Percentiles rank a stretch among this genome's conserved stretches.
These are phyloP conservation scores for Stercorarius parasiticus DNA, from an alignment of 2,113 vertebrate species.

Conservation along the genomic window DNA sequence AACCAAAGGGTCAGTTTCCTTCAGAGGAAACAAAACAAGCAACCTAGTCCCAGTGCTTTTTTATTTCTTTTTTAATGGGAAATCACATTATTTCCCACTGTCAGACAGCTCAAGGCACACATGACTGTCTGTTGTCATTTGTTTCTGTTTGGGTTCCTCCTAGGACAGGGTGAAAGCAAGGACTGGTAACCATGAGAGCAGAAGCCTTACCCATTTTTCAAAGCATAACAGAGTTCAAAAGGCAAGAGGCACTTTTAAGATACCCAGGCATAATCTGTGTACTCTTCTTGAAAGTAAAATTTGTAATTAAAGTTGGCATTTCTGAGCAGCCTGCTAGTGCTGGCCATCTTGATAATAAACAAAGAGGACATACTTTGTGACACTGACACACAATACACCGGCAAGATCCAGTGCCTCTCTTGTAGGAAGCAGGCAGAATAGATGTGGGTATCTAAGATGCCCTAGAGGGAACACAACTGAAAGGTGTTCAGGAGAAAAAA, in stretches of 20 bases:
- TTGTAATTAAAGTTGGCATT: constrained; percentile 31
- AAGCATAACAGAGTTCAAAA: background rate
- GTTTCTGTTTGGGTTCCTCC: background rate
- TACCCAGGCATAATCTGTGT: background rate
- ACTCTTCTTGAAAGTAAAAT: background rate
- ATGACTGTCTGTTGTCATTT: background rate
- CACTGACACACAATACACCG: background rate
- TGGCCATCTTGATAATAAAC: background rate
- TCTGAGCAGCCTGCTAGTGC: constrained; percentile 21
- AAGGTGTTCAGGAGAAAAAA: background rate
- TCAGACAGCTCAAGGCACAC: background rate
- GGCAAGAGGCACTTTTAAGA: background rate
- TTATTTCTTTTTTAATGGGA: background rate
- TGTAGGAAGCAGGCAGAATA: background rate
- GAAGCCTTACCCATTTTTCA: background rate
- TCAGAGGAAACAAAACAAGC: background rate
- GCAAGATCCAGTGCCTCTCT: background rate
- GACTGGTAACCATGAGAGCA: background rate
- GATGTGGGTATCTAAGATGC: background rate
- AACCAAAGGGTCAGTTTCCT: background rate
- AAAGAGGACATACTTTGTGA: constrained; percentile 20
- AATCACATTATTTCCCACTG: background rate
- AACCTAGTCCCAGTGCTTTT: background rate
- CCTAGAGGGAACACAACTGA: background rate
- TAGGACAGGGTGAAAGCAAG: constrained; percentile 32